phyloP scores from a whole-genome alignment of 1,140 invertebrate genomes.

The Drosophila carrolli region DNA sequence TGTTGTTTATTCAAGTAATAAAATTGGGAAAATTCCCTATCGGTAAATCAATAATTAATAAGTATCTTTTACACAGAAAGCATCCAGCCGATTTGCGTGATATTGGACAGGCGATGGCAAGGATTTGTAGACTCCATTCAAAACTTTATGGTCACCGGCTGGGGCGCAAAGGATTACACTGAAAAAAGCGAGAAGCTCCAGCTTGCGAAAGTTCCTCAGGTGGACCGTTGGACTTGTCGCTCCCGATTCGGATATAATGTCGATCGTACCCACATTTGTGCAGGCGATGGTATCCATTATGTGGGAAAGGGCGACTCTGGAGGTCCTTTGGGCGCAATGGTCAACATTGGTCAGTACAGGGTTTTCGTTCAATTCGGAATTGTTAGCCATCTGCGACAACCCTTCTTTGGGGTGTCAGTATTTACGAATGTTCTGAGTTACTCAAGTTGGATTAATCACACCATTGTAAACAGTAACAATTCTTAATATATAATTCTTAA shows the following conservation, averaged over 20 bases:
- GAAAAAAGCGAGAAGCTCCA: not conserved
- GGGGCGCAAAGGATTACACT: not conserved
- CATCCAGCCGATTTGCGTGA: constrained; percentile 8
- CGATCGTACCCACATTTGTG: constrained; percentile 10
- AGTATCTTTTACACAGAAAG: not conserved
- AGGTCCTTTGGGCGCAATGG: not conserved
- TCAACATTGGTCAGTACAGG: not conserved
- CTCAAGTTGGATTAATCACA: not conserved
- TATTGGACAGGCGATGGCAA: not conserved
- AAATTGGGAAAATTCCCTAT: no score
- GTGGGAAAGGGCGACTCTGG: constrained; percentile 7
- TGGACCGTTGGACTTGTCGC: not conserved
- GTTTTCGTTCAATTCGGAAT: constrained; percentile 14
- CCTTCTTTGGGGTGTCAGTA: not conserved
- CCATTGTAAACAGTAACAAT: not conserved
- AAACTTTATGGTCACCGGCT: not conserved
- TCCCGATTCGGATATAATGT: not conserved
- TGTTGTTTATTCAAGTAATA: not conserved
- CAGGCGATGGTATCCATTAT: not conserved
- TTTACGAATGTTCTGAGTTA: constrained; percentile 12
- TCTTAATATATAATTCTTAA: no score
- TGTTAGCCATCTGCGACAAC: not conserved
- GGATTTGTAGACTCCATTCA: not conserved
- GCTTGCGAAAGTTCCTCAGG: not conserved
- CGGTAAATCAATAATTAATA: not conserved